Percentiles rank a stretch among this genome's conserved stretches.
Conservation (phyloP, 1,140 invertebrate genomes). For the Drosophila ananassae region DNA sequence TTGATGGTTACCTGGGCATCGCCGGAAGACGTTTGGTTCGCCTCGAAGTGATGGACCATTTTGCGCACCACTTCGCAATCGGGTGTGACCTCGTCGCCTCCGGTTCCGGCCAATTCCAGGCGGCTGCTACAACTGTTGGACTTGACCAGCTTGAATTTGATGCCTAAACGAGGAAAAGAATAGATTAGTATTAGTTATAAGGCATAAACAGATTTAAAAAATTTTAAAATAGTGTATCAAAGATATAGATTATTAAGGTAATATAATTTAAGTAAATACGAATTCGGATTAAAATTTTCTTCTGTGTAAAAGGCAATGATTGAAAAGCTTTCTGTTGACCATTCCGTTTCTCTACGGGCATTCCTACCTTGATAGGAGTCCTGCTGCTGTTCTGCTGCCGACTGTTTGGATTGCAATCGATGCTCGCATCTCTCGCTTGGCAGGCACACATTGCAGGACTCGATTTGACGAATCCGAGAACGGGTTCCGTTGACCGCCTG, state of each 20-base stretch:
- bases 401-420: conserved; percentile 47
- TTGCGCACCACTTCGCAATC: conserved; percentile 74
- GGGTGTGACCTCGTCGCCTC: conserved; percentile 83
- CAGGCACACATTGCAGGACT: conserved; percentile 64
- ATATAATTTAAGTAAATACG: neutral
- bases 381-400: conserved; percentile 32
- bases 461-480: conserved; percentile 68
- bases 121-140: conserved; percentile 93
- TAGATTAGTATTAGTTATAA: neutral
- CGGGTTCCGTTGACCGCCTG: conserved; percentile 46
- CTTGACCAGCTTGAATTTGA: conserved; percentile 91
- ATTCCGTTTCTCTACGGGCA: neutral
- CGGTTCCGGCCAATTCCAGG: conserved; percentile 88
- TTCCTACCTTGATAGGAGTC: conserved; percentile 70
- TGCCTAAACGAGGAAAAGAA: conserved; percentile 79
- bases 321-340: neutral
- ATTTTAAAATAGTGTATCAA: neutral
- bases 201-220: neutral
- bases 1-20: conserved; percentile 65
- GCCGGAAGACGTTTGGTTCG: conserved; percentile 30
- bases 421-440: conserved; percentile 51
- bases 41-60: conserved; percentile 81
- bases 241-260: neutral
- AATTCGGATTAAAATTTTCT: neutral
- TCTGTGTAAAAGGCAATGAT: neutral